Percentiles rank a stretch among this genome's conserved stretches.
phyloP scores from a whole-genome alignment of 2,113 vertebrate species.

The Podilymbus podiceps region DNA sequence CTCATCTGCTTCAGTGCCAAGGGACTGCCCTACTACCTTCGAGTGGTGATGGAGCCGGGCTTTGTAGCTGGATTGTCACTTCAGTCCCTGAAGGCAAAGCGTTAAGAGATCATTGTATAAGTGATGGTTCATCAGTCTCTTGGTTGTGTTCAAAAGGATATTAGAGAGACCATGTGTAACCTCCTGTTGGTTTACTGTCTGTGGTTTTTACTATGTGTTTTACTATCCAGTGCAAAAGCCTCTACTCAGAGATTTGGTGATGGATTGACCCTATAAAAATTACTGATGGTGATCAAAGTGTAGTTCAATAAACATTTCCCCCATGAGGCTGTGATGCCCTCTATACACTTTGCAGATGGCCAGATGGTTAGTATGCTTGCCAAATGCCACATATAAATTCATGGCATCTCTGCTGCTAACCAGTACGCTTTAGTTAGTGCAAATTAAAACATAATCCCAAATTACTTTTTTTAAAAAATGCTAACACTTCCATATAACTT shows the following conservation, averaged over 20 bases:
- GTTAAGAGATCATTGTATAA: background rate
- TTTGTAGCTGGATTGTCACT: background rate
- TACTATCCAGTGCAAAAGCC: background rate
- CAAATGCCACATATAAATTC: slow-evolving; percentile 25
- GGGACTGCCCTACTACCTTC: background rate
- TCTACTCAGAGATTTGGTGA: background rate
- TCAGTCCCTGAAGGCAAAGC: background rate
- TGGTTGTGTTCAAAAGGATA: background rate
- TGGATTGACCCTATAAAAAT: background rate
- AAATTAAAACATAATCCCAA: slow-evolving; percentile 52
- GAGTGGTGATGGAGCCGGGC: background rate
- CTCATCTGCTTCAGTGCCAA: background rate
- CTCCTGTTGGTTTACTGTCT: background rate
- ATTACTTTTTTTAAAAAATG: slow-evolving; percentile 37
- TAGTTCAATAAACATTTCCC: background rate
- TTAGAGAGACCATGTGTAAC: background rate
- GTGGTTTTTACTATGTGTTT: too few relatives aligned
- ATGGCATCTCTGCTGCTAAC: slow-evolving; percentile 26
- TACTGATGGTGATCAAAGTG: background rate
- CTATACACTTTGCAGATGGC: background rate
- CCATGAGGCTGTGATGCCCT: background rate
- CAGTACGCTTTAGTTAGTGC: background rate
- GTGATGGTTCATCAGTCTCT: background rate
- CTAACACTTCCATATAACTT: background rate
- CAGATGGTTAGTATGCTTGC: slow-evolving; percentile 49